Evolutionary conservation across 1,140 invertebrate genomes (phyloP).

Genomic region (Pseudomyrmex sp.): DNA sequence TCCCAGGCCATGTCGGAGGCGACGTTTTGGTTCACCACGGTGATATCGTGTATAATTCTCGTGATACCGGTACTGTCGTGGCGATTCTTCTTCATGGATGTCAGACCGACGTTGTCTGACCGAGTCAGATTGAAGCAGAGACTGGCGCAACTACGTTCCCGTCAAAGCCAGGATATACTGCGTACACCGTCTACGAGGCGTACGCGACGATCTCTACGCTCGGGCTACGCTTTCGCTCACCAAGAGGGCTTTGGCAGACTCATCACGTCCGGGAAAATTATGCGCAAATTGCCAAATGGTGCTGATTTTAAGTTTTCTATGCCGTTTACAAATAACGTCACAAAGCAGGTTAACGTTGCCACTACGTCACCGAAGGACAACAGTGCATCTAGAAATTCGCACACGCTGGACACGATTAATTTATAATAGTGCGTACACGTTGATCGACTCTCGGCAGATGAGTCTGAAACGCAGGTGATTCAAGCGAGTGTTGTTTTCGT

Average conservation of each 20-base stretch:
- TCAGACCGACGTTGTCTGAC: constrained; percentile 96
- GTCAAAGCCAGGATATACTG: constrained; percentile 91
- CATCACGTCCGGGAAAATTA: constrained; percentile 99
- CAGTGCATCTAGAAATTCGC: constrained; percentile 84
- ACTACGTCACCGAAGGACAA: constrained; percentile 84
- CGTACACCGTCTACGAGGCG: constrained; percentile 94
- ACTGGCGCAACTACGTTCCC: constrained; percentile 88
- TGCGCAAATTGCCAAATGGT: constrained; percentile 92
- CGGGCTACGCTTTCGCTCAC: constrained; percentile 99
- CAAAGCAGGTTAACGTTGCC: constrained; percentile 81
- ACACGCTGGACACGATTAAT: constrained; percentile 89
- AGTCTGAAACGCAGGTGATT: constrained; percentile 27
- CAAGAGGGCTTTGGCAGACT: constrained; percentile 98
- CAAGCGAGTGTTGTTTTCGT: constrained; percentile 55
- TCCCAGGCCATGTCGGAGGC: constrained; percentile 91
- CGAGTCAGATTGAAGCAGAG: constrained; percentile 94
- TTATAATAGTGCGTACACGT: constrained; percentile 74
- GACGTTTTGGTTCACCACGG: constrained; percentile 98
- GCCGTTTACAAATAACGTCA: constrained; percentile 83
- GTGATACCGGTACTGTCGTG: constrained; percentile 97
- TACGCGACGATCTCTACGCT: constrained; percentile 95
- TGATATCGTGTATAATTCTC: constrained; percentile 93
- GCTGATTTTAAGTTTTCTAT: constrained; percentile 83
- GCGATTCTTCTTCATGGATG: constrained; percentile 96
- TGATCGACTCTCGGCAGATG: constrained; percentile 24